Percentiles rank a stretch among this genome's conserved stretches.
Evolutionary conservation across 2,797 vertebrate genomes (phyloP).

Genomic region (Schizothorax lantsangensis): DNA sequence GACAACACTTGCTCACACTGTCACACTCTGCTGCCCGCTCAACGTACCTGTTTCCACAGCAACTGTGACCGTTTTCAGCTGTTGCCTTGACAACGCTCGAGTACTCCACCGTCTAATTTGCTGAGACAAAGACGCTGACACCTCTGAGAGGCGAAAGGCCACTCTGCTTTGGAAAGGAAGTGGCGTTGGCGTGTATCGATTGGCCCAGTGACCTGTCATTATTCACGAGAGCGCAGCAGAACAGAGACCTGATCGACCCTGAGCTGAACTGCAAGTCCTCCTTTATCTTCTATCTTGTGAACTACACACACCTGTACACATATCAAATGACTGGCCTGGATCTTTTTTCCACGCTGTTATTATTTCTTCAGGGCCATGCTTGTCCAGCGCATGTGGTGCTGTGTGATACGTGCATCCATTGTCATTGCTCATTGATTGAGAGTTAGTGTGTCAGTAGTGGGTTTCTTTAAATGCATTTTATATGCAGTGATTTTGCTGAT

Average conservation of each 20-base stretch:
- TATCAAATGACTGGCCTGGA: slow-evolving; percentile 30
- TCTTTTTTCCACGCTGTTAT: slow-evolving; percentile 37
- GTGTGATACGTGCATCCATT: slow-evolving; percentile 10
- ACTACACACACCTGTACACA: slow-evolving; percentile 6
- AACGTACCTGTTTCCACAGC: slow-evolving; percentile 65
- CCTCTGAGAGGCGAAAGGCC: slow-evolving; percentile 11
- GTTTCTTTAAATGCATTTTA: neutral
- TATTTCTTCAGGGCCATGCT: slow-evolving; percentile 43
- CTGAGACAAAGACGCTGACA: slow-evolving; percentile 48
- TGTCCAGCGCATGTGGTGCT: slow-evolving; percentile 33
- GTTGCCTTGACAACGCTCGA: slow-evolving; percentile 73
- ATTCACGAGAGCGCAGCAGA: neutral
- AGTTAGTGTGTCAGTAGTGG: neutral
- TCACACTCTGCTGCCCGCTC: slow-evolving; percentile 23
- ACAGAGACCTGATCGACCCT: neutral
- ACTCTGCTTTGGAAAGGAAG: slow-evolving; percentile 7
- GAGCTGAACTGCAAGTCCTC: neutral
- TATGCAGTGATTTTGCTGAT: neutral
- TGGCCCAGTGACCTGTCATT: neutral
- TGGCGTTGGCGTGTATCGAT: neutral
- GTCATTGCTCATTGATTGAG: neutral
- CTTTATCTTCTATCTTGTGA: neutral
- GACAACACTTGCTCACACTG: slow-evolving; percentile 24
- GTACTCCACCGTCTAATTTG: slow-evolving; percentile 64
- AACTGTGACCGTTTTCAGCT: slow-evolving; percentile 59